Evolutionary conservation across 2,888 invertebrate genomes (phyloP).

Genomic region (Archips xylosteana): DNA sequence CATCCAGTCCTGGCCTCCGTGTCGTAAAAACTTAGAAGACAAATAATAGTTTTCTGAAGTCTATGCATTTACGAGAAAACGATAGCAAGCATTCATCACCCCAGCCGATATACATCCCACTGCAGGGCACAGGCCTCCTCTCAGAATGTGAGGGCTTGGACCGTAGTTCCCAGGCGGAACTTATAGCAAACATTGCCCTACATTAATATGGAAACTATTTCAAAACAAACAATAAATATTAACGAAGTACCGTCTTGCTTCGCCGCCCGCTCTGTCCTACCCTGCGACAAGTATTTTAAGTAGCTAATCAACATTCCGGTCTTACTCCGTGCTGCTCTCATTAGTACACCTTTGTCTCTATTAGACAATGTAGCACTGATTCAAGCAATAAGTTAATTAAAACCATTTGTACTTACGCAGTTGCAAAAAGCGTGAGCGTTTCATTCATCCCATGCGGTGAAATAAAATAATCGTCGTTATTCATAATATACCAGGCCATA

Average conservation of each 20-base stretch:
- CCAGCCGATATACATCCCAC: no score
- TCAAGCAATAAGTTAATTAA: constrained; percentile 42
- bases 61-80: no score
- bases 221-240: constrained; percentile 66
- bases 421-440: not conserved
- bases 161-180: no score
- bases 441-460: not conserved
- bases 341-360: constrained; percentile 66
- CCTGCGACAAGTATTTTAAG: constrained; percentile 64
- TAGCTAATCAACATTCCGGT: constrained; percentile 70
- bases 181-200: no score
- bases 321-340: constrained; percentile 56
- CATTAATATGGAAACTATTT: not conserved
- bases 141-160: no score
- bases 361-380: constrained; percentile 55
- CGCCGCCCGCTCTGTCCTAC: constrained; percentile 57
- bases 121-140: no score
- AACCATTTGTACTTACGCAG: constrained; percentile 11
- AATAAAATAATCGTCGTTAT: not conserved
- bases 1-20: no score
- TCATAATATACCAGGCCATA: not conserved
- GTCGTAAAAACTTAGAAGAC: no score
- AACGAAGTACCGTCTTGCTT: constrained; percentile 62
- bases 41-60: no score
- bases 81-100: no score